Conservation (phyloP, 2,888 invertebrate species). For the Harpalus rufipes region DNA sequence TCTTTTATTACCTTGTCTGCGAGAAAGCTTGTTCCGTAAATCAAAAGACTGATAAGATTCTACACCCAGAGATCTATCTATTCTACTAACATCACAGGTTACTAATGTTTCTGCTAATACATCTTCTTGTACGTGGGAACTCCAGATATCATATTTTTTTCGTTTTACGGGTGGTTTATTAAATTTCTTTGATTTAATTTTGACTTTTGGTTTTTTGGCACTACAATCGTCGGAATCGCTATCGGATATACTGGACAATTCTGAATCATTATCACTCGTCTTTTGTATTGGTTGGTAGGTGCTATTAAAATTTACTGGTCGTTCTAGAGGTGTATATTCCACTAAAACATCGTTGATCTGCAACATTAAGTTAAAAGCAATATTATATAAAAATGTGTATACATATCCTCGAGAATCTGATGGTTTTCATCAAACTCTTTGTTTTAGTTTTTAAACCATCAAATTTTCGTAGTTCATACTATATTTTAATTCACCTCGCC, state of each 20-base stretch:
- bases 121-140: conserved; percentile 86
- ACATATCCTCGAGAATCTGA: background rate
- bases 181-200: conserved; percentile 67
- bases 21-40: conserved; percentile 61
- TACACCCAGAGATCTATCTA: conserved; percentile 83
- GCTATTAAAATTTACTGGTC: conserved; percentile 77
- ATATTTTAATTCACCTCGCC: conserved; percentile 50
- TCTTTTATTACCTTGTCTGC: conserved; percentile 79
- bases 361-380: background rate
- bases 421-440: conserved; percentile 34
- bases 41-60: conserved; percentile 84
- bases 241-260: conserved; percentile 79
- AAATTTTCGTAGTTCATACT: background rate
- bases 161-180: conserved; percentile 76
- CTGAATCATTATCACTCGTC: conserved; percentile 75
- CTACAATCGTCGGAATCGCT: conserved; percentile 81
- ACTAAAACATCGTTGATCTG: conserved; percentile 77
- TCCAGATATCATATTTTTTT: conserved; percentile 90
- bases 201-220: conserved; percentile 80
- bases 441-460: conserved; percentile 6
- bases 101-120: conserved; percentile 88
- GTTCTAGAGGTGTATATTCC: conserved; percentile 80
- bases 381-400: background rate
- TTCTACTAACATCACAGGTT: conserved; percentile 86
- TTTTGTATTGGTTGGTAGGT: conserved; percentile 26